Evolutionary conservation across 92 coral and sea anemone genomes (phyloP), one percentile per base, ranked within the genome.

Genomic region (Scolanthus callimorphus): DNA sequence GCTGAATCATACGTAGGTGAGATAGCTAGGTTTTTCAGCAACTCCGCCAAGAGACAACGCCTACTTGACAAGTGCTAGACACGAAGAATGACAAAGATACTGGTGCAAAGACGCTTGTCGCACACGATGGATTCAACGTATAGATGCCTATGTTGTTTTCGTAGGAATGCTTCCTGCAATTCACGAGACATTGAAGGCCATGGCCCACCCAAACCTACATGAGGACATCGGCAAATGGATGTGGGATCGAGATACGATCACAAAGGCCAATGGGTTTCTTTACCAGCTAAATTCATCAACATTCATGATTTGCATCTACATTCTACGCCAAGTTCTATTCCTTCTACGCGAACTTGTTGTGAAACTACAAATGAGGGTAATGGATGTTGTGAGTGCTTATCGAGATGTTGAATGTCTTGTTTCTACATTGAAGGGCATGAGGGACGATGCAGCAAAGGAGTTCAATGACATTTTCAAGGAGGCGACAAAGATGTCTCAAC

Each of bases 71-170:
- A 58, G 74, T 61, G 31, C 45, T 52, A 30, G 65, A 67, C 27
- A 31, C 61, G 56, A 17, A 50, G 56, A 50, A 50, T 50, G 43
- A 61, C 54, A 59, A 62, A 15, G 58, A 63, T 31, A 60, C 68
- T 59, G 64, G 65, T 53, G 59, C 59, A 66, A 65, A 70, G 74
- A 70, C 70, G 74, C 65, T 43, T 70, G 85, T 60, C 65, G 45
- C 63, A 77, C 66, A 41, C 84, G 62, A 62, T 77, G 84, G 84
- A 65, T 77, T 39, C 73, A 45, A 63, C 64, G 46, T 48, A 78
- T 63, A 55, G 73, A 70, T 63, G 85, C 78, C 71, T 78, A 51
- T 59, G 70, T 61, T 45, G 75, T 79, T 65, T 79, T 79, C 66
- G 39, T 65, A 61, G 75, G 58, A 63, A 41, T 60, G 54, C 67